Conservation (phyloP, 2,888 invertebrate species). For the Glaucopsyche alexis region DNA sequence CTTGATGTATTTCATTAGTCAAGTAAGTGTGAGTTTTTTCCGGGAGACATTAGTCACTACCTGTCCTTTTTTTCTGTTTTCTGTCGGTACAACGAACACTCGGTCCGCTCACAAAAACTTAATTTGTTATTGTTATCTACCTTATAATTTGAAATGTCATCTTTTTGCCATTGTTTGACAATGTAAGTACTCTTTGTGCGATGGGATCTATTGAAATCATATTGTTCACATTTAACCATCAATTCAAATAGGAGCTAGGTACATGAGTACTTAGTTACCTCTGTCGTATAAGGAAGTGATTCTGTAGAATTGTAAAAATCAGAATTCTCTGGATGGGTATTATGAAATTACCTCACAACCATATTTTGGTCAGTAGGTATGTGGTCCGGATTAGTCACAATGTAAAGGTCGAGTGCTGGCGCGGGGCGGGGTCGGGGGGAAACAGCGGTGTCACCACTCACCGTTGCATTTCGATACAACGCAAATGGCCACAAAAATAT, state of each 20-base stretch:
- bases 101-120: background rate
- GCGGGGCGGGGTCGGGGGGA: background rate
- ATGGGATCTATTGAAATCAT: background rate
- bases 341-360: background rate
- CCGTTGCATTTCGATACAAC: conserved; percentile 31
- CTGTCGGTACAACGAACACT: conserved; percentile 11
- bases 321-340: background rate
- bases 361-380: background rate
- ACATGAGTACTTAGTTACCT: background rate
- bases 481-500: conserved; percentile 53
- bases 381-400: background rate
- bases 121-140: conserved; percentile 22
- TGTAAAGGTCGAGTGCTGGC: background rate
- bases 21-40: background rate
- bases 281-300: background rate
- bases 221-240: conserved; percentile 17
- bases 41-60: conserved; percentile 10
- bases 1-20: background rate
- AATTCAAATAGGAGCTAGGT: background rate
- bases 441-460: conserved; percentile 12
- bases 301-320: background rate
- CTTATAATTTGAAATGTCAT: conserved; percentile 25
- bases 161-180: conserved; percentile 18
- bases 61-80: background rate
- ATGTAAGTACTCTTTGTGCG: background rate